phyloP scores from a whole-genome alignment of 2,797 vertebrate species.

The Molossus molossus region DNA sequence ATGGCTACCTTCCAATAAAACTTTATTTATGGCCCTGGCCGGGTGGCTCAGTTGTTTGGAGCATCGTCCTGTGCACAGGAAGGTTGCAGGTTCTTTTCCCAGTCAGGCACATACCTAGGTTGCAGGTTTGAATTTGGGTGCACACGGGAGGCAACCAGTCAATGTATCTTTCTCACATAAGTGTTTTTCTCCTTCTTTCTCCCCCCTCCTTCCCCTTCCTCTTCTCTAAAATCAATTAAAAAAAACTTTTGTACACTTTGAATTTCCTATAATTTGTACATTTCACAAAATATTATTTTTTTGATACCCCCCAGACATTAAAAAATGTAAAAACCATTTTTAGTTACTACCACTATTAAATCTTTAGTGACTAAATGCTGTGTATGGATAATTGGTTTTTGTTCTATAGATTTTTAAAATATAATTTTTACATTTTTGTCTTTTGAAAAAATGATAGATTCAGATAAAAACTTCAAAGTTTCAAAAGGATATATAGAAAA shows the following conservation, averaged over 20 bases:
- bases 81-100: too few relatives aligned
- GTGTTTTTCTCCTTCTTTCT: too few relatives aligned
- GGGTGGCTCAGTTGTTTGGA: too few relatives aligned
- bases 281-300: neutral
- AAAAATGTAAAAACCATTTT: neutral
- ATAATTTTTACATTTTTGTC: neutral
- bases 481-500: neutral
- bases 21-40: too few relatives aligned
- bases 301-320: neutral
- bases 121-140: too few relatives aligned
- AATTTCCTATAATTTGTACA: neutral
- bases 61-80: too few relatives aligned
- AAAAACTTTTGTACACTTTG: neutral
- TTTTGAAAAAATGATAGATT: neutral
- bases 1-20: neutral
- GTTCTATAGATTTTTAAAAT: neutral
- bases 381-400: slow-evolving; percentile 14
- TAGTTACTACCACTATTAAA: neutral
- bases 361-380: neutral
- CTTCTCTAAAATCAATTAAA: too few relatives aligned
- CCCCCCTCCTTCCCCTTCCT: too few relatives aligned
- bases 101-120: too few relatives aligned
- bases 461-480: neutral
- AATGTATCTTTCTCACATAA: too few relatives aligned
- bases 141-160: too few relatives aligned